Evolutionary conservation across 1,140 invertebrate species (phyloP).

Genomic region (Muscidifurax raptorellus): DNA sequence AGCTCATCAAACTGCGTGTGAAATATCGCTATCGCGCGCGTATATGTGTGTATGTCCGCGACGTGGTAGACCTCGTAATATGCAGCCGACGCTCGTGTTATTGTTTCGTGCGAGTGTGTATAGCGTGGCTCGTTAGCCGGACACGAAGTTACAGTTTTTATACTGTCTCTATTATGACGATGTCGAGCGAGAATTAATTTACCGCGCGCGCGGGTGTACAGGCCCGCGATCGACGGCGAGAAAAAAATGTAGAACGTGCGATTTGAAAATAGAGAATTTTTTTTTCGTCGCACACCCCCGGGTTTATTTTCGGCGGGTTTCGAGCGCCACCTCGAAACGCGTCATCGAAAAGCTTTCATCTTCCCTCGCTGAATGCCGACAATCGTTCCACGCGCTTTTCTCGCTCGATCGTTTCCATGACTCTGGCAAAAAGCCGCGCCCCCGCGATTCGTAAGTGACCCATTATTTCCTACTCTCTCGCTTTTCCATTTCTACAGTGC

Average conservation of each 20-base stretch:
- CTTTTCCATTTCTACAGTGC: slow-evolving; percentile 8
- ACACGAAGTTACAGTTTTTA: too few relatives aligned
- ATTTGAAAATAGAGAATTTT: background rate
- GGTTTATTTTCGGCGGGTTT: background rate
- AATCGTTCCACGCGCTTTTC: slow-evolving; percentile 16
- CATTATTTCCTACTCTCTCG: slow-evolving; percentile 28
- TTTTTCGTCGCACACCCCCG: background rate
- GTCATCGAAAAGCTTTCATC: slow-evolving; percentile 37
- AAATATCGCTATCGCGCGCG: slow-evolving; percentile 63
- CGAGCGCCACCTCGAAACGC: background rate
- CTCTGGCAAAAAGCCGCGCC: slow-evolving; percentile 18
- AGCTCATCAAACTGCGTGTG: slow-evolving; percentile 63
- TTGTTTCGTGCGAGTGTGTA: too few relatives aligned
- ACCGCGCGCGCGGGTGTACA: too few relatives aligned
- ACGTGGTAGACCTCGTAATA: background rate
- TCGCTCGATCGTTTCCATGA: slow-evolving; percentile 23
- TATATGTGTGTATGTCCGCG: slow-evolving; percentile 39
- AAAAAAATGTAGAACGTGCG: background rate
- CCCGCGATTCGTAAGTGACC: slow-evolving; percentile 32
- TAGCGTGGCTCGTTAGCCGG: too few relatives aligned
- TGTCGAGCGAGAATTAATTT: too few relatives aligned
- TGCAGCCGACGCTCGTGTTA: too few relatives aligned
- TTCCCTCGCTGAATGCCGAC: slow-evolving; percentile 21
- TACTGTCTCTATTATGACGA: too few relatives aligned
- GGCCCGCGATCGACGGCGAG: too few relatives aligned